Percentiles rank a stretch among this genome's conserved stretches.
Evolutionary conservation across 2,888 invertebrate genomes (phyloP).

Genomic region (Ecdyonurus torrentis): DNA sequence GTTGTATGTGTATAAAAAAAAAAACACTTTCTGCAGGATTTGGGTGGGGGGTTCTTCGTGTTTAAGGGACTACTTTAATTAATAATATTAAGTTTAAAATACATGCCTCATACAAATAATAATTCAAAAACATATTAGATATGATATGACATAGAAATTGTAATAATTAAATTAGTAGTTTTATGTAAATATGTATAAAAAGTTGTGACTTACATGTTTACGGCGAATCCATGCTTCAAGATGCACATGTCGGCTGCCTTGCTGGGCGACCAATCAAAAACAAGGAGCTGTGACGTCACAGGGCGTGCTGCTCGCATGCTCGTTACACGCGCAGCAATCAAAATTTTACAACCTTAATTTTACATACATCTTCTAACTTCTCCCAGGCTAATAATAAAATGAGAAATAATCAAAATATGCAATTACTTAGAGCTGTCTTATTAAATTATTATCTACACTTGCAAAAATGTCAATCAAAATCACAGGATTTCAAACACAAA

Average conservation of each 20-base stretch:
- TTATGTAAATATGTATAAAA: neutral
- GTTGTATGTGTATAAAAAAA: neutral
- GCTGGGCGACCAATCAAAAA: neutral
- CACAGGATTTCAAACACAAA: neutral
- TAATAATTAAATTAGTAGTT: too few relatives aligned
- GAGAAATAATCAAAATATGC: too few relatives aligned
- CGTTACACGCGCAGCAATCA: neutral
- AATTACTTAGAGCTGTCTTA: too few relatives aligned
- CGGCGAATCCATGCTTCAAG: neutral
- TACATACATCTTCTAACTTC: neutral
- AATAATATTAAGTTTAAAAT: too few relatives aligned
- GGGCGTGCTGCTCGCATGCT: conserved; percentile 3
- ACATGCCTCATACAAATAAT: too few relatives aligned
- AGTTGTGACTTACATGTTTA: neutral
- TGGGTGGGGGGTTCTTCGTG: neutral
- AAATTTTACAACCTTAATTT: neutral
- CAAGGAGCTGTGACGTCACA: neutral
- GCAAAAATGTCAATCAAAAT: neutral
- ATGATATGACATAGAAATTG: too few relatives aligned
- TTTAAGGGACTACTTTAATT: too few relatives aligned
- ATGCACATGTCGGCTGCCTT: neutral
- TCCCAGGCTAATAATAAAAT: neutral
- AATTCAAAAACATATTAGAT: too few relatives aligned
- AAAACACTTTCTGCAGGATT: neutral
- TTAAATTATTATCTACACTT: neutral